Evolutionary conservation across 2,113 vertebrate genomes (phyloP), one percentile per base, ranked within the genome.

Genomic region (Microtus oregoni): DNA sequence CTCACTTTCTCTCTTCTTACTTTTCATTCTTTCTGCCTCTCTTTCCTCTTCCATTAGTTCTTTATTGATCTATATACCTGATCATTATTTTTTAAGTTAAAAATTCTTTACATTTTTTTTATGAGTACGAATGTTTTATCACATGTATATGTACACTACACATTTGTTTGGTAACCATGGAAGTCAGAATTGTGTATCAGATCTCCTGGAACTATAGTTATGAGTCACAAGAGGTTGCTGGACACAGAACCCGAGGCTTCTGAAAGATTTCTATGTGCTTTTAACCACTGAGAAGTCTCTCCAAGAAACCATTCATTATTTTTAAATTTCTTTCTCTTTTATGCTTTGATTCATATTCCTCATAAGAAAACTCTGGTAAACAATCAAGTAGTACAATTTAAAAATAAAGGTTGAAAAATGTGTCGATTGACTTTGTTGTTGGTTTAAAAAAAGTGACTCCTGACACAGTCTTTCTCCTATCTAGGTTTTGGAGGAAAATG

Each of bases 391-490:
- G 87, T 15, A 94, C 85, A 12, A 0, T 88, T 72, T 92, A 86
- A 92, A 76, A 94, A 68, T 26, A 28, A 93, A 47, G 94, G 63
- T 8, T 41, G 50, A 15, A 82, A 85, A 82, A 88, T 52, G 76
- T 5, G 73, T 96, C 75, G 92, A 55, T 88, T 92, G 95, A 95
- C 94, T 87, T 92, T 87, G 93, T 89, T 91, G 89, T 88, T 97
- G 63, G 58, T 94, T 92, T 82, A 28, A 4, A 79, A 79, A 94
- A 55, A 96, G 91, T 92, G 86, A 91, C 93, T 92, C 78, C 1
- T 22, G 91, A 89, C 95, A 94, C 65, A 87, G 92, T 83, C 95
- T 90, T 83, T 94, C 76, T 94, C 97, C 89, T 91, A 97, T 89
- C 90, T 58, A 79, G 94, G 96, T 95, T 58, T 61, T 14, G 13